A percentile compares a stretch with the other conserved stretches of the same genome.
Evolutionary conservation across 2,888 invertebrate genomes (phyloP).

Genomic region (Boloria selene): DNA sequence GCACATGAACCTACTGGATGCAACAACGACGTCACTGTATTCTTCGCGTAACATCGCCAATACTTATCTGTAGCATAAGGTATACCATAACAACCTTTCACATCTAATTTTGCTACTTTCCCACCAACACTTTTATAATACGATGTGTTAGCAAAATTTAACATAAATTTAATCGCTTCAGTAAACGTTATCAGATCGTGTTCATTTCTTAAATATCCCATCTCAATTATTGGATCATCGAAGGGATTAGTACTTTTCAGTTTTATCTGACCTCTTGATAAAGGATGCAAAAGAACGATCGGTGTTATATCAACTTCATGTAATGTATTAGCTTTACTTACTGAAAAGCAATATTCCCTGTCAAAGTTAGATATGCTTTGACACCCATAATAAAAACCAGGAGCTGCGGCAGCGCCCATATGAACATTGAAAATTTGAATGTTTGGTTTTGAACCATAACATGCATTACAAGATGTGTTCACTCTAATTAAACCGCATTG

Average conservation of each 20-base stretch:
- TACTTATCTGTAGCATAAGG: conserved; percentile 81
- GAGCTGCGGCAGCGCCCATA: conserved; percentile 58
- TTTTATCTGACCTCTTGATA: conserved; percentile 62
- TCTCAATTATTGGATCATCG: conserved; percentile 61
- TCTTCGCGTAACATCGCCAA: conserved; percentile 84
- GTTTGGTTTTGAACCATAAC: conserved; percentile 49
- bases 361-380: conserved; percentile 49
- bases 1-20: conserved; percentile 81
- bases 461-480: conserved; percentile 39
- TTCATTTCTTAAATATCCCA: conserved; percentile 59
- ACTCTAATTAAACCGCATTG: conserved; percentile 59
- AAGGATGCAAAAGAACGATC: conserved; percentile 59
- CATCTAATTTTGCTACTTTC: conserved; percentile 51
- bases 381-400: conserved; percentile 51
- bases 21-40: conserved; percentile 81
- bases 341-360: conserved; percentile 50
- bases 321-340: conserved; percentile 52
- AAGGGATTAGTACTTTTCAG: conserved; percentile 58
- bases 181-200: conserved; percentile 52
- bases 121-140: conserved; percentile 56
- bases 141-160: conserved; percentile 53
- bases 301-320: conserved; percentile 54
- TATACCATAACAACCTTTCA: conserved; percentile 78
- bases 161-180: conserved; percentile 59
- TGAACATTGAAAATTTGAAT: conserved; percentile 65